These are phyloP conservation scores for Premnoplex brunnescens DNA, from an alignment of 2,797 vertebrate genomes.

Conservation along the genomic window DNA sequence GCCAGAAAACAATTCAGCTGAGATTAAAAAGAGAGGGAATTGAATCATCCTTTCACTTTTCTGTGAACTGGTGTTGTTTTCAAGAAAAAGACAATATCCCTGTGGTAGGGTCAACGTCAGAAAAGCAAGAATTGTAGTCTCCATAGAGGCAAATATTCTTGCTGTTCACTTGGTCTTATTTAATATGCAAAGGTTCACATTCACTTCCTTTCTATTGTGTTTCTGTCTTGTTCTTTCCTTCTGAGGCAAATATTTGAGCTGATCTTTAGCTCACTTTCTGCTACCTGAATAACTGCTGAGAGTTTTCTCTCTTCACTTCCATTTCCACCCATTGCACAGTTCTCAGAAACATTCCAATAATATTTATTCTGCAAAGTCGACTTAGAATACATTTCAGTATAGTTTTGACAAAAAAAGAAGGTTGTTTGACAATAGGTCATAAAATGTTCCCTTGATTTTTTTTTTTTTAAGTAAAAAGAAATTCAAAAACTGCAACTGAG, in stretches of 20 bases:
- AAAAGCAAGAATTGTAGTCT: neutral
- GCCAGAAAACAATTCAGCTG: neutral
- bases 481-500: neutral
- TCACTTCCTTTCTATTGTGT: neutral
- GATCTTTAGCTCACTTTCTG: neutral
- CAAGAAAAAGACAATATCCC: neutral
- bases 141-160: neutral
- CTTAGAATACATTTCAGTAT: neutral
- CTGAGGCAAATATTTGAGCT: neutral
- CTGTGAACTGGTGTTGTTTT: neutral
- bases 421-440: neutral
- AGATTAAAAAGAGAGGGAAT: neutral
- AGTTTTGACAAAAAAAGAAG: neutral
- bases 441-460: accelerated
- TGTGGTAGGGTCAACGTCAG: neutral
- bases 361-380: neutral
- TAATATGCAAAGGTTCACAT: neutral
- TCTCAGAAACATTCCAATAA: neutral
- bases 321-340: neutral
- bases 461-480: neutral
- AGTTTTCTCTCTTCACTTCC: neutral
- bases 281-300: neutral
- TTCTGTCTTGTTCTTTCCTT: neutral
- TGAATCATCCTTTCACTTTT: neutral
- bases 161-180: neutral